Base-by-base conservation (phyloP, 2,888 invertebrate genomes). In the Apotomis betuletana region DNA sequence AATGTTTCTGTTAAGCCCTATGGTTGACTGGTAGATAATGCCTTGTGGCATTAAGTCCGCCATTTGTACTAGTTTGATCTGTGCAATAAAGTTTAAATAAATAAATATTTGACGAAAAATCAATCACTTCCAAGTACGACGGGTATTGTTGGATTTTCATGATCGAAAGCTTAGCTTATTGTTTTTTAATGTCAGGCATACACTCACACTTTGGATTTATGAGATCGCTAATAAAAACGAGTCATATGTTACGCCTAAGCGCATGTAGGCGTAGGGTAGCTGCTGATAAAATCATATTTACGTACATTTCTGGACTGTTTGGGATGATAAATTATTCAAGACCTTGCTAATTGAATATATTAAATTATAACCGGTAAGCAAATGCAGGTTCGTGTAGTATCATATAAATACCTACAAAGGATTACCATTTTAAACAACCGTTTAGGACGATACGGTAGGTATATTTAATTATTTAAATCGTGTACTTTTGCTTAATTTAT, bases 151-250 rank as follows among this genome's bases (percentile, higher is more conserved):
- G 51, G 59, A 54, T 9, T 60, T 69, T 65, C 52, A 55, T 55
- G 65, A 70, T 57, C 60, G 55, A 70, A 60, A 55, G 67, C n/a
- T 36, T 12, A n/a, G 65, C 54, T 49, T 55, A 57, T 61, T 62
- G 49, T 57, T 67, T 71, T 71, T 71, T 61, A 57, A 62, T 27
- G 49, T 61, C 51, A 12, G 8, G 15, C 68, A 55, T 13, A 52
- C 27, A 27, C n/a, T 67, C 49, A 13, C 38, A n/a, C 51, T 36
- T 58, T 13, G 55, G 54, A 70, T 71, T 67, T 65, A 64, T 54
- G 60, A 57, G 15, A 83, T 84, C 44, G 89, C 83, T 12, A 84
- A 69, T 69, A 67, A 67, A 27, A 71, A 65, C 46, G 15, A 15
- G 65, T 65, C 27, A 55, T 70, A 70, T 70, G 61, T 70, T 61